phyloP scores from a whole-genome alignment of 2,888 invertebrate genomes.

The Fragum whitleyi region DNA sequence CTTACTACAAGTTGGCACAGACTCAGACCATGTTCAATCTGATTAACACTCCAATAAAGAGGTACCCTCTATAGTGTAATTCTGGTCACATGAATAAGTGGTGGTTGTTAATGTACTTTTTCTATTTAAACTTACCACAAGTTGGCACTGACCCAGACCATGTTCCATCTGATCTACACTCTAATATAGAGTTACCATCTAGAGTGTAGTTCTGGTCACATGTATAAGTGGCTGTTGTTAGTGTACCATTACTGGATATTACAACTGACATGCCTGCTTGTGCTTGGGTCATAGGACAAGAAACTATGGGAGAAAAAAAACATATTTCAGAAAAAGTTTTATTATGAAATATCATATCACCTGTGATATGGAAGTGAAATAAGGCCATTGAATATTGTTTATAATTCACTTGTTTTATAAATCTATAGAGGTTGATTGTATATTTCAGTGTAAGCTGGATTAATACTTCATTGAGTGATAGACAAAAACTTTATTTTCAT shows the following conservation, averaged over 20 bases:
- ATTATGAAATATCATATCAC: too few species aligned
- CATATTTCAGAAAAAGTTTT: neutral
- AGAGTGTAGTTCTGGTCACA: constrained; percentile 37
- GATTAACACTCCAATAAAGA: constrained; percentile 24
- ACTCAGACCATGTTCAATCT: constrained; percentile 33
- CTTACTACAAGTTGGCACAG: constrained; percentile 46
- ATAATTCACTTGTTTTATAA: too few species aligned
- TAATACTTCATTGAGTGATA: too few species aligned
- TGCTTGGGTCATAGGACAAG: neutral
- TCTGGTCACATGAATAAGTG: constrained; percentile 31
- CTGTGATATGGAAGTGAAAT: too few species aligned
- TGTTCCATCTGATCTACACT: constrained; percentile 34
- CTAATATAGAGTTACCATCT: constrained; percentile 16
- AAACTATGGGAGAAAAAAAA: neutral
- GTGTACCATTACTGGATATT: constrained; percentile 32
- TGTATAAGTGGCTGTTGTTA: constrained; percentile 28
- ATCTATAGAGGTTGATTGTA: too few species aligned
- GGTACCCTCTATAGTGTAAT: constrained; percentile 30
- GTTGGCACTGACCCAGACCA: constrained; percentile 33
- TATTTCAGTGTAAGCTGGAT: too few species aligned
- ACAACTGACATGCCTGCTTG: neutral
- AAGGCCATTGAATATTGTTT: too few species aligned
- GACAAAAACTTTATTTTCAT: too few species aligned
- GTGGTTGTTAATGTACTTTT: constrained; percentile 35
- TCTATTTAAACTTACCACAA: constrained; percentile 42